Conservation (phyloP, 2,797 vertebrate genomes). For the Coendou prehensilis region DNA sequence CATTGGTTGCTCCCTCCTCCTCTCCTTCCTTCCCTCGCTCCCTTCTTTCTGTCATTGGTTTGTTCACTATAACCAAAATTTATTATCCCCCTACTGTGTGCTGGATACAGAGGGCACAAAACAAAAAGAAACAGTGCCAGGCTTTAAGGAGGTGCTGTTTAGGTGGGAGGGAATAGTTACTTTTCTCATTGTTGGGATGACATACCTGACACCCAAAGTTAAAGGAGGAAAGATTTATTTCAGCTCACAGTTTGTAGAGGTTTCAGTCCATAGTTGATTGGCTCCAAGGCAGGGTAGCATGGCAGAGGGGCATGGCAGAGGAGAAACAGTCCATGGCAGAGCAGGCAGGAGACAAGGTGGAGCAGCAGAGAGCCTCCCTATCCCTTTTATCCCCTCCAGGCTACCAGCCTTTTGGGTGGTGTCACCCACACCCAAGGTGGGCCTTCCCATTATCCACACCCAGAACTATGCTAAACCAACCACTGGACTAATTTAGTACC, state of each 20-base stretch:
- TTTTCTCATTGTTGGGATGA: not conserved
- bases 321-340: not conserved
- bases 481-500: not conserved
- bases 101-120: not conserved
- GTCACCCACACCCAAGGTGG: not conserved
- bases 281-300: not conserved
- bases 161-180: not conserved
- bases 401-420: not conserved
- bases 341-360: not conserved
- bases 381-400: not conserved
- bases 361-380: not conserved
- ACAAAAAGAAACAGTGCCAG: not conserved
- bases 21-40: not conserved
- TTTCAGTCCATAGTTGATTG: not conserved
- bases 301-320: not conserved
- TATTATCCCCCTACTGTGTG: not conserved
- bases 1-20: not conserved
- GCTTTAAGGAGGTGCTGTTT: not conserved
- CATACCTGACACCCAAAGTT: not conserved
- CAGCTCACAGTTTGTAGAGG: not conserved
- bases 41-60: not conserved
- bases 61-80: not conserved
- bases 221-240: not conserved
- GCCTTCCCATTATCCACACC: not conserved
- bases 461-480: not conserved